Base-by-base conservation (phyloP, 1,140 invertebrate species). In the Paracyclopina nana region DNA sequence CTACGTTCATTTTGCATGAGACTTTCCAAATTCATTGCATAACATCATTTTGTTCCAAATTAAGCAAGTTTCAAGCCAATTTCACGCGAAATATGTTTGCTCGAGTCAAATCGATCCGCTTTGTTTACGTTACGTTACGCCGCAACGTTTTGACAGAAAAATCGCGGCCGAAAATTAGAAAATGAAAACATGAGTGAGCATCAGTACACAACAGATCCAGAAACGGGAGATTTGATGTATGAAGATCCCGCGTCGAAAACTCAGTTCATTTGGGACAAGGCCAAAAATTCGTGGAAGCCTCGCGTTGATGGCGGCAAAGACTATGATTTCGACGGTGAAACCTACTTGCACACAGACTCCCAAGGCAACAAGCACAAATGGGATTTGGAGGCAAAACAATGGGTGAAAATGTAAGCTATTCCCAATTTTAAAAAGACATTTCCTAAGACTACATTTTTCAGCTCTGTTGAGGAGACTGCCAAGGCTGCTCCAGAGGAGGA, bases 231-330 rank as follows among this genome's bases (percentile, higher is more conserved):
- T 57, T 76, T 76, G 28, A 78, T 76, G 4, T 88, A 85, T 56
- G 81, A 75, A 12, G 88, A 94, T 65, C 68, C 77, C 53, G 66
- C 59, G 42, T 88, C 95, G 74, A 86, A 86, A 3, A 79, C 78
- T 6, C 75, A 79, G 49, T 92, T 79, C 64, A 79, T 94, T 61
- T 96, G 84, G 86, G 87, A 96, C 67, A 68, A 68, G 44, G 72
- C 76, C 28, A 92, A 85, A 63, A 79, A 76, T 58, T 88, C 87
- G 4, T 96, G 88, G 85, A 86, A 95, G 70, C 90, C 90, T 9
- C 60, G 80, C 73, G 75, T 97, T 52, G 85, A 95, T 70, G 86
- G 92, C 60, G 86, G 96, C 57, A 43, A 45, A 63, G 50, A 57
- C 18, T 72, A 72, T 60, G 58, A 68, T 51, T 71, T 67, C 55